phyloP scores from a whole-genome alignment of 2,888 invertebrate species.

The Nysson spinosus region DNA sequence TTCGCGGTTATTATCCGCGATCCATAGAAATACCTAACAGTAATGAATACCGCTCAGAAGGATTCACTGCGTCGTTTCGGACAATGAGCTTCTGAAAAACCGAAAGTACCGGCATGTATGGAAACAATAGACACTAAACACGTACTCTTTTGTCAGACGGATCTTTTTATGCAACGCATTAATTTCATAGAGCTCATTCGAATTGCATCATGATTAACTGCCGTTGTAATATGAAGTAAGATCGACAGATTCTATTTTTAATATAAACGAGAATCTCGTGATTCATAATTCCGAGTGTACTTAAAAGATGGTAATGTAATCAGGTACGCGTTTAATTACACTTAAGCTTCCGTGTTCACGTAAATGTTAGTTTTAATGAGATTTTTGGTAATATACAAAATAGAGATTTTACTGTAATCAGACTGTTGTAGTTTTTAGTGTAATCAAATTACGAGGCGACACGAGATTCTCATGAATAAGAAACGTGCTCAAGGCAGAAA shows the following conservation, averaged over 20 bases:
- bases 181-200: slow-evolving; percentile 44
- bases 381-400: too few relatives aligned
- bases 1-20: slow-evolving; percentile 29
- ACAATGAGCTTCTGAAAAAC: slow-evolving; percentile 44
- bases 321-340: too few relatives aligned
- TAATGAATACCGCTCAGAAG: slow-evolving; percentile 31
- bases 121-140: slow-evolving; percentile 41
- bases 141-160: slow-evolving; percentile 17
- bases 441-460: slow-evolving; percentile 2
- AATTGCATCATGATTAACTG: slow-evolving; percentile 41
- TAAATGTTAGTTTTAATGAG: too few relatives aligned
- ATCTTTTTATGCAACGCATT: slow-evolving; percentile 27
- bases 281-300: too few relatives aligned
- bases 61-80: slow-evolving; percentile 19
- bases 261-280: too few relatives aligned
- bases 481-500: not conserved
- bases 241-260: slow-evolving; percentile 4
- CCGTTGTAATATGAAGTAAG: not conserved
- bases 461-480: slow-evolving; percentile 8
- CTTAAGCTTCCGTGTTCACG: too few relatives aligned
- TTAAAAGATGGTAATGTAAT: too few relatives aligned
- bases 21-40: slow-evolving; percentile 20
- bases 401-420: not conserved
- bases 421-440: not conserved
- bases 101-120: slow-evolving; percentile 20